Evolutionary conservation across 2,113 vertebrate species (phyloP), one percentile per base, ranked within the genome.

Genomic region (Cebidichthys violaceus): DNA sequence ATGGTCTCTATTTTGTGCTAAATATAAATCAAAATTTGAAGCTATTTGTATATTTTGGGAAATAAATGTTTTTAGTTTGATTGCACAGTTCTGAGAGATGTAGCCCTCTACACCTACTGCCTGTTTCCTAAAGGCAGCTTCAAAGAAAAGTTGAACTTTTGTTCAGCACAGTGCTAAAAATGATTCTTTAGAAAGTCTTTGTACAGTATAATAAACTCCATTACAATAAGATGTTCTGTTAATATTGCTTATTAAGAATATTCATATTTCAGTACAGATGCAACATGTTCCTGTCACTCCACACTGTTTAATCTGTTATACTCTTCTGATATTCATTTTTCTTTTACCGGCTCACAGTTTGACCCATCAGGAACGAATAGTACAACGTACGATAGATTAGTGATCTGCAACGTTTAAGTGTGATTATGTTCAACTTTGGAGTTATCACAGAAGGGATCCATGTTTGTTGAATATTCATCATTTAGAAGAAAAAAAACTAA

Each of bases 401-500:
- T 20, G 54, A 41, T 31, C 4, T 22, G n/a, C 22, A 55, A 55
- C n/a, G 4, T 55, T 14, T 11, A 27, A 55, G 54, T 55, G n/a
- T 55, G n/a, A 20, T 24, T 27, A 14, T 65, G 6, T 39, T n/a
- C n/a, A 52, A 52, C 10, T 69, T 29, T 70, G 45, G 29, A 57
- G 50, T 10, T 18, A 39, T 57, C 33, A 69, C 45, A 35, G 20
- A 15, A 22, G 50, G 15, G 8, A 55, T 55, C 45, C 45, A 45
- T 31, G 45, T 52, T 37, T 55, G 33, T 39, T 70, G 33, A 70
- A 70, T 55, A 70, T 55, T 70, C 9, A 39, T 17, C 4, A 52
- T 70, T 35, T 22, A 4, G 20, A 37, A 37, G 13, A 6, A 2
- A 3, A n/a, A 20, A 31, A 31, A 22, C 50, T 22, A 22, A 22